Evolutionary conservation across 2,797 vertebrate genomes (phyloP).

Genomic region (Paedocypris micromegethes): DNA sequence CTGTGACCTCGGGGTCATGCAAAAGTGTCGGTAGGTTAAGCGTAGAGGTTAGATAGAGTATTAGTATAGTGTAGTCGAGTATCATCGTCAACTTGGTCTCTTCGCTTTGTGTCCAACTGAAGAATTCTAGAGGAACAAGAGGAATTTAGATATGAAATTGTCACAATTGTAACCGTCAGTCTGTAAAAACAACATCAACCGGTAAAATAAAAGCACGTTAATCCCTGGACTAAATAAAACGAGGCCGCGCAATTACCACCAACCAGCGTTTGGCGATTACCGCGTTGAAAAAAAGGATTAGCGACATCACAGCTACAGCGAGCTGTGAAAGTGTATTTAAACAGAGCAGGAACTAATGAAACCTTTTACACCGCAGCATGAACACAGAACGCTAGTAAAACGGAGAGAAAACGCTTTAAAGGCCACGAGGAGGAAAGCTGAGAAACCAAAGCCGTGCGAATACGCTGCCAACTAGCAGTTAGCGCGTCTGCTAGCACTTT

Average conservation of each 20-base stretch:
- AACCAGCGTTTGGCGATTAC: slow-evolving; percentile 25
- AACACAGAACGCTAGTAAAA: slow-evolving; percentile 55
- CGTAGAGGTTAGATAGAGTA: slow-evolving; percentile 16
- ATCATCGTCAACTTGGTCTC: too few species aligned
- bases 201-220: too few species aligned
- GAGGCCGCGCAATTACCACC: neutral
- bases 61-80: too few species aligned
- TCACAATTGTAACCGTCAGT: too few species aligned
- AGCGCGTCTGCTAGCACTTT: slow-evolving; percentile 63
- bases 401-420: slow-evolving; percentile 61
- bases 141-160: too few species aligned
- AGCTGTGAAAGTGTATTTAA: slow-evolving; percentile 41
- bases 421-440: slow-evolving; percentile 66
- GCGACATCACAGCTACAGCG: slow-evolving; percentile 31
- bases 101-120: too few species aligned
- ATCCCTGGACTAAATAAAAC: too few species aligned
- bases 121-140: too few species aligned
- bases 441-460: slow-evolving; percentile 60
- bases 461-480: slow-evolving; percentile 59
- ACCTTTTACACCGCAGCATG: slow-evolving; percentile 50
- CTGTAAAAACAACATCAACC: too few species aligned
- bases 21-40: slow-evolving; percentile 34
- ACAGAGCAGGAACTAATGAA: slow-evolving; percentile 53
- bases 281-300: slow-evolving; percentile 42
- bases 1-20: slow-evolving; percentile 13